A percentile compares a stretch with the other conserved stretches of the same genome.
Conservation (phyloP, 2,797 vertebrate genomes). For the Mastacembelus armatus region DNA sequence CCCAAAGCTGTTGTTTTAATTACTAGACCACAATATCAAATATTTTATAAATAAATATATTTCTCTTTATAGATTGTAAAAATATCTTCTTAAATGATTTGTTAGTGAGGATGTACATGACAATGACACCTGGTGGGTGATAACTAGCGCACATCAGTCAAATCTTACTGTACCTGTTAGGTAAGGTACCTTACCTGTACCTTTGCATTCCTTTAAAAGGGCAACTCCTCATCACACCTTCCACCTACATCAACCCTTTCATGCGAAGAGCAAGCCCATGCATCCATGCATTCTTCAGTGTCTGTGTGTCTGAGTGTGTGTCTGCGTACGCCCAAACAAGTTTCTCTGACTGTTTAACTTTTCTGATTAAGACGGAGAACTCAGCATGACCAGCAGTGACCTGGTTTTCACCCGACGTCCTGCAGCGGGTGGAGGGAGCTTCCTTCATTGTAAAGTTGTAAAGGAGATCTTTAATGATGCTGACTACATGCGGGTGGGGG, state of each 20-base stretch:
- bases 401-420: constrained; percentile 34
- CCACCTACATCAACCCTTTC: constrained; percentile 7
- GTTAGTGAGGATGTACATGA: no score
- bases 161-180: not conserved
- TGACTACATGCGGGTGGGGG: no score
- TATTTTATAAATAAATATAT: no score
- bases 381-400: constrained; percentile 3
- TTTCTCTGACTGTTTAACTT: constrained; percentile 31
- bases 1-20: no score
- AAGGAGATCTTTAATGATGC: not conserved
- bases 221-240: constrained; percentile 5
- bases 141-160: no score
- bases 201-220: not conserved
- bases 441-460: not conserved
- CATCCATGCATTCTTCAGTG: constrained; percentile 31
- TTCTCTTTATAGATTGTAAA: no score
- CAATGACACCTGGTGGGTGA: no score
- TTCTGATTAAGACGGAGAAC: constrained; percentile 1
- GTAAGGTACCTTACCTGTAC: not conserved
- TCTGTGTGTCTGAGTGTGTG: constrained; percentile 23
- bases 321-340: constrained; percentile 44
- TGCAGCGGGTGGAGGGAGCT: not conserved
- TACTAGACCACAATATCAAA: no score
- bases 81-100: no score
- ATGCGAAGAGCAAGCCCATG: not conserved